Evolutionary conservation across 2,797 vertebrate species (phyloP).

Genomic region (Hippopotamyrus pictus): DNA sequence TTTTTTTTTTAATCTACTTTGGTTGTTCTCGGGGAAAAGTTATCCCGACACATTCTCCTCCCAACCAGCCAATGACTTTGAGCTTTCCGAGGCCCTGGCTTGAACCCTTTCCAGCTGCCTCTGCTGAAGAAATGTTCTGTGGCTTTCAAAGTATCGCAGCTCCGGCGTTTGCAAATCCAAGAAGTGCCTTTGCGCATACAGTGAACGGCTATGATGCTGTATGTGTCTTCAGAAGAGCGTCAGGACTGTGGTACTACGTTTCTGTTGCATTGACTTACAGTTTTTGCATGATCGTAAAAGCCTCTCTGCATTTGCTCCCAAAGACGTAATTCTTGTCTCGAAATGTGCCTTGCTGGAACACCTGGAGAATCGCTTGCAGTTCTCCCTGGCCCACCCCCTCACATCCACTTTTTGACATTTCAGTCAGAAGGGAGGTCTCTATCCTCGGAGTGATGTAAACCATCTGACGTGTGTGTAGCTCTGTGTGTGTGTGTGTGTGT

Average conservation of each 20-base stretch:
- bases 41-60: neutral
- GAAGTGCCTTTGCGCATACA: neutral
- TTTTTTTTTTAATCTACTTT: neutral
- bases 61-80: neutral
- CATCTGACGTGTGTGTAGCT: neutral
- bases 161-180: neutral
- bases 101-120: neutral
- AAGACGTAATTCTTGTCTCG: neutral
- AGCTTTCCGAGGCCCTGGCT: neutral
- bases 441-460: neutral
- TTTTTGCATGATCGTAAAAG: neutral
- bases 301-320: neutral
- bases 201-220: neutral
- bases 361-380: conserved; percentile 9
- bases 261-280: neutral
- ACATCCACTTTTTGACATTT: neutral
- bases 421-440: neutral
- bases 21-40: neutral
- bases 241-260: neutral
- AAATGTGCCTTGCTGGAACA: neutral
- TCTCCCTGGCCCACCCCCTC: neutral
- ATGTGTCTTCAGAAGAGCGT: neutral
- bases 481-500: neutral
- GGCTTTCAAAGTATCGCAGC: neutral
- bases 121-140: neutral